These are phyloP conservation scores for Eulemur mongoz DNA, from an alignment of 2,797 vertebrate genomes.

Conservation along the genomic window DNA sequence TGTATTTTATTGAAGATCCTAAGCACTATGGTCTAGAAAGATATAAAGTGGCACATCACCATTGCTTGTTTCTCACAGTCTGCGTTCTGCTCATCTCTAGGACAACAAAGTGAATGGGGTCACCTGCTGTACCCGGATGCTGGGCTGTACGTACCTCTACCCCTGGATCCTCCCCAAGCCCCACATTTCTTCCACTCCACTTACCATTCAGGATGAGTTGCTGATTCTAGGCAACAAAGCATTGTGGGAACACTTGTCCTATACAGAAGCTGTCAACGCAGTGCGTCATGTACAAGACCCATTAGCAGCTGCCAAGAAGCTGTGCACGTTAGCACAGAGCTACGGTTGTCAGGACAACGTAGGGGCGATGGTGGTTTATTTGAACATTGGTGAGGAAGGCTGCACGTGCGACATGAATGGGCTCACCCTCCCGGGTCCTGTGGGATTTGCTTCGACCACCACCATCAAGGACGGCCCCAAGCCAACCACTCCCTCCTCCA, in stretches of 20 bases:
- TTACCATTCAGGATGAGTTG: conserved; percentile 94
- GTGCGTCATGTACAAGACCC: conserved; percentile 92
- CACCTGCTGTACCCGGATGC: conserved; percentile 96
- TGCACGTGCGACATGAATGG: conserved; percentile 93
- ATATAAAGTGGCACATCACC: background rate
- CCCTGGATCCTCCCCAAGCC: conserved; percentile 97
- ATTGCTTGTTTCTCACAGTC: conserved; percentile 46
- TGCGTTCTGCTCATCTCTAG: conserved; percentile 83
- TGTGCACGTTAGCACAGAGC: conserved; percentile 96
- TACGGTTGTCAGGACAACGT: conserved; percentile 98
- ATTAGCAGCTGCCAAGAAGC: conserved; percentile 94
- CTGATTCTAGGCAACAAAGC: conserved; percentile 96
- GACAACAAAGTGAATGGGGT: conserved; percentile 99
- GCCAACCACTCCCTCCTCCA: conserved; percentile 90
- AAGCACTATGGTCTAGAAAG: background rate
- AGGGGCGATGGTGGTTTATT: conserved; percentile 92
- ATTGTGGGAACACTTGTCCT: conserved; percentile 94
- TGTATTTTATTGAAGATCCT: background rate
- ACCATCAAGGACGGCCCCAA: conserved; percentile 84
- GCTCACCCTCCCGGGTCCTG: conserved; percentile 85
- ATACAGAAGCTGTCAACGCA: conserved; percentile 91
- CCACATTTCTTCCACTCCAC: conserved; percentile 91
- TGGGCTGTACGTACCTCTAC: conserved; percentile 96
- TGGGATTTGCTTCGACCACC: conserved; percentile 78
- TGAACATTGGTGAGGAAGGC: conserved; percentile 92